Base-by-base conservation (phyloP, 2,888 invertebrate genomes). In the Calameuta filiformis region DNA sequence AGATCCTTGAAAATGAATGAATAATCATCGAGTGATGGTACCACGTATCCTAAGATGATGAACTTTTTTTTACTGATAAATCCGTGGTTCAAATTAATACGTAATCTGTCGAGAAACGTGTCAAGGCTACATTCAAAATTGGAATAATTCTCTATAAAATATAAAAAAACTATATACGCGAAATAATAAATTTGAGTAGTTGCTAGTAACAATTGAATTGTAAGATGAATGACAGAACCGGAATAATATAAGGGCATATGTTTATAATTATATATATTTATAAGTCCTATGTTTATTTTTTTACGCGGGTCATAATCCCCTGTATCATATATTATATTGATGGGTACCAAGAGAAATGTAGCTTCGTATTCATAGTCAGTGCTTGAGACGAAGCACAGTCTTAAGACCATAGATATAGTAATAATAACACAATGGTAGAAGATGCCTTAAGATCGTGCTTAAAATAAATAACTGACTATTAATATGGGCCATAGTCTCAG, bases 241-340 rank as follows among this genome's bases (percentile, higher is more conserved):
- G 30, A 69, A 33, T 69, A 69, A 71, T 71, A 71, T 3, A 31
- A 31, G 71, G 31, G 15, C 31, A 34, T 31, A 71, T 2, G 34
- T 31, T 9, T 12, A 34, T 31, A 34, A 34, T 31, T 71, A 34
- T 33, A 71, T 71, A 23, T 31, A 71, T 71, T 34, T 35, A 74
- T 34, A 37, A 74, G 74, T n/a, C 35, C 35, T 74, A 74, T n/a
- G 74, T 74, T 74, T 35, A 74, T 74, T 74, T 74, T 74, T 74
- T 74, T 74, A 74, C 74, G 30, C 74, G 74, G 30, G 23, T 34
- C 30, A 35, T 35, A 71, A 31, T 71, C 31, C 33, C 31, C 31
- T 71, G 71, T 34, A 71, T 33, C 9, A 71, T 71, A 34, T 31
- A 71, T 30, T 33, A 33, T 71, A 71, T 34, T 71, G 9, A 71